These are phyloP conservation scores for Rhizomys pruinosus DNA, from an alignment of 2,113 vertebrate genomes.

Conservation along the genomic window DNA sequence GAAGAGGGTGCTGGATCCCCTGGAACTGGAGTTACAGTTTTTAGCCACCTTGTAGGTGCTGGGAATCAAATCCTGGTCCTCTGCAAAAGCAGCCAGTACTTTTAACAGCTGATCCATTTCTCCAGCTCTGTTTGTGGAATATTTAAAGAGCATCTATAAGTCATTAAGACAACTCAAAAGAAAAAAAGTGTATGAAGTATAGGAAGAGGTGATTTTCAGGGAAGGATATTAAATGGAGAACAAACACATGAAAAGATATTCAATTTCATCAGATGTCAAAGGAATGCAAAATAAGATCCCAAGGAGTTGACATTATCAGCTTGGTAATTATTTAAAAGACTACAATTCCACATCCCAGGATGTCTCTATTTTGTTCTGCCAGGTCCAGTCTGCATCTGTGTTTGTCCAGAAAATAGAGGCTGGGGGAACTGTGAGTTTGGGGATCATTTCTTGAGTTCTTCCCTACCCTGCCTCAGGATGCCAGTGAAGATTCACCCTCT, in stretches of 20 bases:
- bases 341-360: neutral
- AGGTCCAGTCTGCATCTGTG: neutral
- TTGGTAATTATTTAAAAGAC: neutral
- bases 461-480: neutral
- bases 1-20: too few relatives aligned
- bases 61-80: too few relatives aligned
- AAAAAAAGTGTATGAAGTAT: neutral
- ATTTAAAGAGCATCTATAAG: neutral
- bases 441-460: neutral
- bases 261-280: neutral
- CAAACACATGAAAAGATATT: neutral
- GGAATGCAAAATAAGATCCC: neutral
- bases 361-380: neutral
- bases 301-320: neutral
- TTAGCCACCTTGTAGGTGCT: too few relatives aligned
- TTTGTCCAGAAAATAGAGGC: neutral
- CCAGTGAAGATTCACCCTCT: neutral
- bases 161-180: neutral
- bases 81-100: too few relatives aligned
- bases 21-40: too few relatives aligned
- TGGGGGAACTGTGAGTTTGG: neutral
- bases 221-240: neutral
- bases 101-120: too few relatives aligned
- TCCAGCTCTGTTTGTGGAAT: too few relatives aligned
- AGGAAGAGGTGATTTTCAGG: neutral